These are phyloP conservation scores for Phrynocephalus vlangalii DNA, from an alignment of 2,797 vertebrate genomes.

Conservation along the genomic window DNA sequence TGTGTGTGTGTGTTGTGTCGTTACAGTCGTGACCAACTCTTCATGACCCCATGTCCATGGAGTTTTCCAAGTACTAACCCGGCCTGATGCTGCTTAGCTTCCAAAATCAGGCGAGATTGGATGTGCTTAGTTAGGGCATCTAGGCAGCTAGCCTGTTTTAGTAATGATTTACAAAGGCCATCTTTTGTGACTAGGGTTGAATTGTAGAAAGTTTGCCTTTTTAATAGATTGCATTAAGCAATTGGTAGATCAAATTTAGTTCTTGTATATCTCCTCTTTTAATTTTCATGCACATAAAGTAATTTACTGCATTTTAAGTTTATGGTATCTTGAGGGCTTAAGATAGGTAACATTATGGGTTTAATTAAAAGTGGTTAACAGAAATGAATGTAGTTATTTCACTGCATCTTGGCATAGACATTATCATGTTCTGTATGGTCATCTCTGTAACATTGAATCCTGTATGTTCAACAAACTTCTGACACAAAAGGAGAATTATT, in stretches of 20 bases:
- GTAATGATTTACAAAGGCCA: background rate
- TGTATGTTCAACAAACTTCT: no score
- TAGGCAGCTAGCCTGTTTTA: background rate
- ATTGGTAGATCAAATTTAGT: background rate
- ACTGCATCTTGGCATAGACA: no score
- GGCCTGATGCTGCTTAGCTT: no score
- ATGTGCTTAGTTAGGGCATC: background rate
- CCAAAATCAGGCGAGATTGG: no score
- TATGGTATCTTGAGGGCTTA: background rate
- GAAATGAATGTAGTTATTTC: background rate
- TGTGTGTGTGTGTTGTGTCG: no score
- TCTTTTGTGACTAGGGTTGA: background rate
- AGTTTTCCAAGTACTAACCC: no score
- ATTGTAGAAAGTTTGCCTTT: background rate
- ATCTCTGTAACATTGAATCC: no score
- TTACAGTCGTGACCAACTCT: no score
- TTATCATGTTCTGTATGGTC: no score
- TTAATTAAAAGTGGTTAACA: background rate
- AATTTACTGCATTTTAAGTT: background rate
- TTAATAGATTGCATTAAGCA: no score
- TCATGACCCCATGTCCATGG: no score
- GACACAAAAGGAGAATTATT: no score
- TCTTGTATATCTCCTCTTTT: background rate
- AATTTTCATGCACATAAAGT: background rate
- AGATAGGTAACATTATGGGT: background rate